Evolutionary conservation across 2,113 vertebrate genomes (phyloP).

Genomic region (Myiozetetes cayanensis): DNA sequence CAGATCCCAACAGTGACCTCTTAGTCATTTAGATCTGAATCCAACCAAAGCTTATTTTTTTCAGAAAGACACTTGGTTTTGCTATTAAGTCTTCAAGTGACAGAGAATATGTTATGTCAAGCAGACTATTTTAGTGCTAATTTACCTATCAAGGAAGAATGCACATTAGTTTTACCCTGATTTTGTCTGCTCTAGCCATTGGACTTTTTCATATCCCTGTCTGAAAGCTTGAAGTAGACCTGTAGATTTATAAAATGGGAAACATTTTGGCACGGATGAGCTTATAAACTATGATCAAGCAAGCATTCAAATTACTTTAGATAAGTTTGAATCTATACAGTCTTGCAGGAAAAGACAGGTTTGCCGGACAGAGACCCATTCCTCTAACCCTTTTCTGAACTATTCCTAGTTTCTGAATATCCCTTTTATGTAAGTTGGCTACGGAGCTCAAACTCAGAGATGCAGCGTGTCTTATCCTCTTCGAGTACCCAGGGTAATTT

Average conservation of each 20-base stretch:
- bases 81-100: not conserved
- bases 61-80: not conserved
- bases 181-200: not conserved
- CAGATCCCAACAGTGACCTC: not conserved
- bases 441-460: not conserved
- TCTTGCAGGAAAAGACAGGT: not conserved
- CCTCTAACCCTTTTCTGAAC: not conserved
- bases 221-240: not conserved
- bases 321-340: not conserved
- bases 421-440: not conserved
- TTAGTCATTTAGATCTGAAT: not conserved
- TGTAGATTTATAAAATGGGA: constrained; percentile 14
- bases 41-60: not conserved
- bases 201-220: not conserved
- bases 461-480: not conserved
- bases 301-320: constrained; percentile 21
- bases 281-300: not conserved
- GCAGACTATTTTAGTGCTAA: not conserved
- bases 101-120: not conserved
- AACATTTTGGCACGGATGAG: constrained; percentile 8
- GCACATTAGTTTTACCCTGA: not conserved
- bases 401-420: not conserved
- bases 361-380: not conserved
- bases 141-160: not conserved
- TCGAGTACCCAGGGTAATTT: not conserved